Evolutionary conservation across 64 coral and sea anemone species (phyloP).

Genomic region (Montipora cactus): DNA sequence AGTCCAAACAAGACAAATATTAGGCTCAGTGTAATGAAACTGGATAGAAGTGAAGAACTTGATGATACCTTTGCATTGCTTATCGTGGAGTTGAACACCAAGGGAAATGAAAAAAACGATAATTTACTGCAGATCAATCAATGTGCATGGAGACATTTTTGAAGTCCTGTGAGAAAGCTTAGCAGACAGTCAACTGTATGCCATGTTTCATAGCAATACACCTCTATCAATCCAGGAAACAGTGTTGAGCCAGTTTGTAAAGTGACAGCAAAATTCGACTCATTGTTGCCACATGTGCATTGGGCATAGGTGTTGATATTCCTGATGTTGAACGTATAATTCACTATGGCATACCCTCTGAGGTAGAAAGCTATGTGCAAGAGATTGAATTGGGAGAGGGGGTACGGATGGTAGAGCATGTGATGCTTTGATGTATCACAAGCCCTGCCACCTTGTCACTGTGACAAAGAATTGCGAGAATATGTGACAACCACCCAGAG

Average conservation of each 20-base stretch:
- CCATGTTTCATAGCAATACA: conserved; percentile 36
- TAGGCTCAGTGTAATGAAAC: neutral
- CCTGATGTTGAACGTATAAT: conserved; percentile 10
- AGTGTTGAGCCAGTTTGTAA: neutral
- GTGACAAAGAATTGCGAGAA: conserved; percentile 43
- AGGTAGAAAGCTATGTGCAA: conserved; percentile 28
- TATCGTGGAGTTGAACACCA: neutral
- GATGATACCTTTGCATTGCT: conserved; percentile 17
- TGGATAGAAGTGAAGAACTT: neutral
- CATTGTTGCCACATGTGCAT: conserved; percentile 32
- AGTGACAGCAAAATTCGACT: conserved; percentile 1
- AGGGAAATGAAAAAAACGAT: neutral
- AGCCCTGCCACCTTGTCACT: conserved; percentile 40
- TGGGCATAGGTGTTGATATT: conserved; percentile 46
- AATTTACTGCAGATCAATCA: conserved; percentile 18
- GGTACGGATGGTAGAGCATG: conserved; percentile 20
- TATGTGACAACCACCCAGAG: conserved; percentile 34
- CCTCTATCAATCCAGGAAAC: conserved; percentile 2
- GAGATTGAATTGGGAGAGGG: conserved; percentile 3
- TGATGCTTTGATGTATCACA: conserved; percentile 34
- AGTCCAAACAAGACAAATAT: conserved; percentile 37
- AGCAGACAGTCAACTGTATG: neutral
- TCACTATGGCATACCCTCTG: conserved; percentile 4
- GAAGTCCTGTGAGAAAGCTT: neutral
- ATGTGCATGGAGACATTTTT: conserved; percentile 20